Base-by-base conservation (phyloP, 2,797 vertebrate genomes). In the Gephyroberyx darwinii region DNA sequence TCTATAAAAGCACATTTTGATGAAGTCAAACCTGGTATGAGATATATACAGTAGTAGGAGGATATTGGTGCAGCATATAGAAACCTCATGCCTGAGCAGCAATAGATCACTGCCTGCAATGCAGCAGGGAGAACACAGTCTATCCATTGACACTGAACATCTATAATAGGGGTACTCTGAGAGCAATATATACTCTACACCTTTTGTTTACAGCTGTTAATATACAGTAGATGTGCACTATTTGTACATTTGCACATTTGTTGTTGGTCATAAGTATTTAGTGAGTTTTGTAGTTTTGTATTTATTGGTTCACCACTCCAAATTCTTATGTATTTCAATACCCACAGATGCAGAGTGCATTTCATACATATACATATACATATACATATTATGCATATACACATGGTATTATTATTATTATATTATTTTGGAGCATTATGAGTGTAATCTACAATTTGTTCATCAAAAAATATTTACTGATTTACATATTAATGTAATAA, bases 1-100 rank as follows among this genome's bases (percentile, higher is more conserved):
- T 66, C 69, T 54, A 77, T 83, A 63, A 85, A 60, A 74, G 73
- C 43, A 48, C 31, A 69, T 84, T 69, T 62, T 79, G 61, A 74
- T 81, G 58, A 78, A 60, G 65, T 77, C 54, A 12, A 67, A 58
- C 74, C 51, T 57, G 19, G 41, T 57, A 60, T 75, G 57, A 65
- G 74, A 48, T 75, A 31, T 12, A 31, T 48, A 17, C 16, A 35
- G 22, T n/a, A 20, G 2, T 7, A 69, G 45, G 39, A 22, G 30
- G 22, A 54, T 9, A 55, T 19, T 14, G n/a, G 5, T n/a, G 67
- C 57, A 58, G 43, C 47, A 55, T 71, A 48, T 55, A 66, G 35
- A 55, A 79, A 78, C 80, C 77, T 82, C 51, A 71, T 54, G 30
- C 71, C 71, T 70, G 45, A 22, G 41, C 54, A 41, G 67, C 53